A percentile compares a stretch with the other conserved stretches of the same genome.
phyloP scores from a whole-genome alignment of 2,888 invertebrate genomes.

The Onthophagus sagittarius region DNA sequence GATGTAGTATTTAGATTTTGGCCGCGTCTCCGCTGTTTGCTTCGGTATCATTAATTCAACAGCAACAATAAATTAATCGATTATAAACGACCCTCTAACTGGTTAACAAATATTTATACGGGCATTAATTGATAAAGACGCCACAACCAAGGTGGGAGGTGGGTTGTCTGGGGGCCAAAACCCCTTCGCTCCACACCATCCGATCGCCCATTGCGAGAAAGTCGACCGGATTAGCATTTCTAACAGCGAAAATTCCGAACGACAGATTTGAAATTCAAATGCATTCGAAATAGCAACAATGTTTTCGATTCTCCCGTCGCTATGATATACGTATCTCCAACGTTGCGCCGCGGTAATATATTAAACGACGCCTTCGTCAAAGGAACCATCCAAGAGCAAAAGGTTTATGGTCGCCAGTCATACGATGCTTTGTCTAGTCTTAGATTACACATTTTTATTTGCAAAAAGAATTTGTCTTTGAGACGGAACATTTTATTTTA shows the following conservation, averaged over 20 bases:
- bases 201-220: not conserved
- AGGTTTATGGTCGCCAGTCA: not conserved
- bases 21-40: not conserved
- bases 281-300: not conserved
- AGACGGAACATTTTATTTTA: no score
- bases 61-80: conserved; percentile 7
- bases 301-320: not conserved
- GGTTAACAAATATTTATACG: conserved; percentile 1
- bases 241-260: not conserved
- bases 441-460: not conserved
- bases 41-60: not conserved
- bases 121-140: conserved; percentile 9
- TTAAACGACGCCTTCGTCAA: not conserved
- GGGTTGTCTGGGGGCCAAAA: not conserved
- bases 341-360: not conserved
- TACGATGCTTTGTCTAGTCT: not conserved
- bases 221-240: not conserved
- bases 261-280: conserved; percentile 1
- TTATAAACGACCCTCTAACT: not conserved
- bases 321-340: not conserved
- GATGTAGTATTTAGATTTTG: conserved; percentile 3
- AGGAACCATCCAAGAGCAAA: not conserved
- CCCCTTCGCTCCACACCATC: not conserved
- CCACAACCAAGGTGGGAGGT: not conserved
- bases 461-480: not conserved